Conservation (phyloP, 2,888 invertebrate genomes). For the Physocephala rufipes region DNA sequence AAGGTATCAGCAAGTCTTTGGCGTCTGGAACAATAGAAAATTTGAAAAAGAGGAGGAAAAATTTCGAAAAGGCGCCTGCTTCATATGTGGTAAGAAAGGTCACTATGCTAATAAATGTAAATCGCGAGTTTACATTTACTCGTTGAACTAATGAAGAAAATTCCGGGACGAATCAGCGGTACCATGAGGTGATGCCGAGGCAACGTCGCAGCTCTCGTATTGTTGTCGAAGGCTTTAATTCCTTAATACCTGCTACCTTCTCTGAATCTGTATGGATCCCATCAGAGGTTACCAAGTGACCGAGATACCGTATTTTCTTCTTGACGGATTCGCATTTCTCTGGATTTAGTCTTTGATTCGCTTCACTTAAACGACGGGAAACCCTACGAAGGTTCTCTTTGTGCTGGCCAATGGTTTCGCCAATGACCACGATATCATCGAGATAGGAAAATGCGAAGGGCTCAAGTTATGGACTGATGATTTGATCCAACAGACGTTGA, state of each 20-base stretch:
- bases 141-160: not conserved
- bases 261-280: conserved; percentile 19
- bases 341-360: not conserved
- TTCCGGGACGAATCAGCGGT: conserved; percentile 17
- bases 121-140: too few species aligned
- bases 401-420: not conserved
- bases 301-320: not conserved
- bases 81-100: too few species aligned
- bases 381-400: conserved; percentile 1
- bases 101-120: too few species aligned
- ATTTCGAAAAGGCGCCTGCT: too few species aligned
- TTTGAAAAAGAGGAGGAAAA: too few species aligned
- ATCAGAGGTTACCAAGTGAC: not conserved
- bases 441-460: not conserved
- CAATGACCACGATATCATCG: not conserved
- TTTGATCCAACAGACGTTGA: not conserved
- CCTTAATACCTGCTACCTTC: conserved; percentile 6
- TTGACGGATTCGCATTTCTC: conserved; percentile 14
- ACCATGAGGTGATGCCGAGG: conserved; percentile 17
- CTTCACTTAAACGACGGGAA: not conserved
- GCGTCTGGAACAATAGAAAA: too few species aligned
- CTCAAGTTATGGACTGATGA: not conserved
- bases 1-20: too few species aligned
- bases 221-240: conserved; percentile 3
- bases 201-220: conserved; percentile 6